phyloP scores from a whole-genome alignment of 1,140 invertebrate species.

The Aricia agestis region DNA sequence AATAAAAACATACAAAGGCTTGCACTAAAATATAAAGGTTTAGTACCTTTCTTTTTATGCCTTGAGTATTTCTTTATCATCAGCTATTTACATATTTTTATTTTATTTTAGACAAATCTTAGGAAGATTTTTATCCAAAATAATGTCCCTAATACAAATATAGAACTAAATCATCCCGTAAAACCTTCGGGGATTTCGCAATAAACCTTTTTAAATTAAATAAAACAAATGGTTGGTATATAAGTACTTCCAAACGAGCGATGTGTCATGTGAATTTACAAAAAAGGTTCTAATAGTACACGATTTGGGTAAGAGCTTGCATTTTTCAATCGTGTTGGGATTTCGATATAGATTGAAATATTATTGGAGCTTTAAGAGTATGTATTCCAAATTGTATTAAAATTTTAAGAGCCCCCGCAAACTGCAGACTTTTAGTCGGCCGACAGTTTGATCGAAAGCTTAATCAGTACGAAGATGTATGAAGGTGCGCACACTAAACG shows the following conservation, averaged over 20 bases:
- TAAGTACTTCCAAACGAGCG: not conserved
- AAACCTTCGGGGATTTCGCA: not conserved
- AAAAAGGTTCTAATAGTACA: slow-evolving; percentile 5
- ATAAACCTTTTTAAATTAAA: slow-evolving; percentile 14
- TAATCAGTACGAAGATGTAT: too few relatives aligned
- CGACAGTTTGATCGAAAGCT: too few relatives aligned
- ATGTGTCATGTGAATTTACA: slow-evolving; percentile 2
- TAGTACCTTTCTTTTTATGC: not conserved
- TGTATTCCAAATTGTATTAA: too few relatives aligned
- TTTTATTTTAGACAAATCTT: not conserved
- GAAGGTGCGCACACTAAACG: too few relatives aligned
- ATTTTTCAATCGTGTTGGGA: not conserved
- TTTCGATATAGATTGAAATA: not conserved
- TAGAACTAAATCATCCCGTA: not conserved
- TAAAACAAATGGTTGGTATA: slow-evolving; percentile 3
- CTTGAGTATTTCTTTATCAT: not conserved
- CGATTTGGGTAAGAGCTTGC: not conserved
- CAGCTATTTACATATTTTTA: not conserved
- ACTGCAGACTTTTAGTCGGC: too few relatives aligned
- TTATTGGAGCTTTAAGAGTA: not conserved
- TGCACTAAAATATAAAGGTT: not conserved
- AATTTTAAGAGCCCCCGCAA: too few relatives aligned
- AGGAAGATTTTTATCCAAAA: not conserved
- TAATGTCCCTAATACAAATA: not conserved
- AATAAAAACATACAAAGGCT: not conserved